Conservation (phyloP, 2,888 invertebrate species). For the Macrophya alboannulata region DNA sequence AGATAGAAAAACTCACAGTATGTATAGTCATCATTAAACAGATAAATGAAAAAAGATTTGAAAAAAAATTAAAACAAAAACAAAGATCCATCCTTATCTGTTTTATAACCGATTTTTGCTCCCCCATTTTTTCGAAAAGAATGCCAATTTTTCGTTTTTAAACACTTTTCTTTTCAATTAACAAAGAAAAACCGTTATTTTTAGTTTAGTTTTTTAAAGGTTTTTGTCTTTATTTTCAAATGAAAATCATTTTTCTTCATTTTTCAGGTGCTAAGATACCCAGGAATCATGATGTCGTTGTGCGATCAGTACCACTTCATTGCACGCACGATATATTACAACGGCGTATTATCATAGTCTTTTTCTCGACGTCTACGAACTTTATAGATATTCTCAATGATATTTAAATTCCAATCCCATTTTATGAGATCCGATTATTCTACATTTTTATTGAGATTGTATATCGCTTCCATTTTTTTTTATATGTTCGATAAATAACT, state of each 20-base stretch:
- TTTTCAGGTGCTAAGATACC: background rate
- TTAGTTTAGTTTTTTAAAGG: background rate
- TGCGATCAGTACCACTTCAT: background rate
- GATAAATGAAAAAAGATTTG: background rate
- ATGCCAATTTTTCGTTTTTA: background rate
- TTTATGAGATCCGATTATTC: background rate
- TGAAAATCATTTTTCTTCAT: background rate
- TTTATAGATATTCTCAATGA: background rate
- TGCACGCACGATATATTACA: background rate
- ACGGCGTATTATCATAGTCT: background rate
- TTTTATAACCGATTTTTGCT: no score
- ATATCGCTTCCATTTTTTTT: background rate
- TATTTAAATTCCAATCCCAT: background rate
- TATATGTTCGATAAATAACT: background rate
- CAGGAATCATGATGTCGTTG: conserved; percentile 7
- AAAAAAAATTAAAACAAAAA: no score
- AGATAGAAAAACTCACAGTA: no score
- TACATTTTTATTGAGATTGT: background rate
- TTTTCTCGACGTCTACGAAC: background rate
- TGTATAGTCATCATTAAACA: background rate
- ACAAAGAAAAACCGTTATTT: background rate
- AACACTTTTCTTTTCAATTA: background rate
- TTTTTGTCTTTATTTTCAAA: no score
- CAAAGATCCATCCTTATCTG: no score
- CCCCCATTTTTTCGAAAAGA: no score